Evolutionary conservation across 2,888 invertebrate genomes (phyloP), one percentile per base, ranked within the genome.

Genomic region (Amaurobius ferox): DNA sequence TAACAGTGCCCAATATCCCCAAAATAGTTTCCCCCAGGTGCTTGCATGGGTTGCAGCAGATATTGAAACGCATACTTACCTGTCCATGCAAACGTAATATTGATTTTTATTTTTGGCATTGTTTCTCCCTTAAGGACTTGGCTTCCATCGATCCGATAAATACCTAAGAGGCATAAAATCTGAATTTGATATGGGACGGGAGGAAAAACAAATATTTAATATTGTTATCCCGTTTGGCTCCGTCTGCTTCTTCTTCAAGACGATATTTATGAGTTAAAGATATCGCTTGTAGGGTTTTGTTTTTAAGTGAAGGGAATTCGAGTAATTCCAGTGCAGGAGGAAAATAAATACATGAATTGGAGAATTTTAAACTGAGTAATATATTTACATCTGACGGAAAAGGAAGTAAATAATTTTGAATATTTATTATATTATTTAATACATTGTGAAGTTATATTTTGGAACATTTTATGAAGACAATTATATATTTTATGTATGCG

Each of bases 91-190:
- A 23, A 67, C 55, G n/a, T n/a, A n/a, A 68, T 81, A 81, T 81
- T 70, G 80, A 81, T 81, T 79, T 72, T 79, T 81, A 68, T 68
- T 81, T 70, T 67, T 72, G 61, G 30, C 67, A 67, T 68, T 68
- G 68, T 55, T 23, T 32, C 19, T 39, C 29, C 55, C 32, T 73
- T 67, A 74, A 67, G 44, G 61, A 61, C 16, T 29, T 29, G 40
- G 35, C 55, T 55, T 19, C 23, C 23, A 81, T 81, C 62, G 80
- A 81, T 81, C 74, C 29, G 30, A 28, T 74, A 74, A 74, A 74
- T 81, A 73, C 80, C 80, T 74, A 55, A 68, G 55, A 74, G 80
- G 74, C 74, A 67, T 28, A 74, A 40, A 62, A 73, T 48, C 72
- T 44, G 72, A 79, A 73, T 32, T 44, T 66, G 73, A 79, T 79